Evolutionary conservation across 1,140 invertebrate genomes (phyloP).

Genomic region (Aplysia californica): DNA sequence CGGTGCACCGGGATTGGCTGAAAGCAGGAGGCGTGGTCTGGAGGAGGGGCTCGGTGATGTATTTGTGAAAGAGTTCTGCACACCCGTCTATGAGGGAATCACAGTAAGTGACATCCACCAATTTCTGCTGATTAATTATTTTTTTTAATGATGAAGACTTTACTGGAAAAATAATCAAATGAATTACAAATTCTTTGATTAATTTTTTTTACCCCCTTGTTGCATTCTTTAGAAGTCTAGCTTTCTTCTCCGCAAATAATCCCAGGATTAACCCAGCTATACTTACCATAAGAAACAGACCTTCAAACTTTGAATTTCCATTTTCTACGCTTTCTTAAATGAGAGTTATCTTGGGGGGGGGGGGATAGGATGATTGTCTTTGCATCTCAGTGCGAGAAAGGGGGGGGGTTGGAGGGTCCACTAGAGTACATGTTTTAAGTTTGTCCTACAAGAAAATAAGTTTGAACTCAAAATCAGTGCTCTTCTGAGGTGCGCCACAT

Average conservation of each 20-base stretch:
- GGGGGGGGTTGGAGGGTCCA: too few relatives aligned
- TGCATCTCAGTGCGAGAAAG: too few relatives aligned
- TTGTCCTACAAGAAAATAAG: too few relatives aligned
- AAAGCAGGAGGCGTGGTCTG: conserved; percentile 48
- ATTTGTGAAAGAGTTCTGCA: conserved; percentile 58
- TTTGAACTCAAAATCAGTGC: too few relatives aligned
- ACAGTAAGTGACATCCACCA: conserved; percentile 52
- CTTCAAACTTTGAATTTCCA: too few relatives aligned
- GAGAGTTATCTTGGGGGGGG: too few relatives aligned
- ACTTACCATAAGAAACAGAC: background rate
- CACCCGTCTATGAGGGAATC: conserved; percentile 57
- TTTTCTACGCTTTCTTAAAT: too few relatives aligned
- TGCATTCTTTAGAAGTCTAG: background rate
- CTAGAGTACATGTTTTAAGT: too few relatives aligned
- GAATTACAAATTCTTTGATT: background rate
- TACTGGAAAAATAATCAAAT: background rate
- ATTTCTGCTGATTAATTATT: too few relatives aligned
- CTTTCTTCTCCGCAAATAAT: background rate
- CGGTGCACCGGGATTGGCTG: conserved; percentile 48
- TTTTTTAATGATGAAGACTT: too few relatives aligned
- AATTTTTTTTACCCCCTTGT: background rate
- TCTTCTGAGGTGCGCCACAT: too few relatives aligned
- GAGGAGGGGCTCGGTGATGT: conserved; percentile 39
- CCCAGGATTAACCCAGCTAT: background rate
- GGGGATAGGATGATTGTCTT: too few relatives aligned